Conservation (phyloP, 2,888 invertebrate genomes). For the Callyntrura sp. region DNA sequence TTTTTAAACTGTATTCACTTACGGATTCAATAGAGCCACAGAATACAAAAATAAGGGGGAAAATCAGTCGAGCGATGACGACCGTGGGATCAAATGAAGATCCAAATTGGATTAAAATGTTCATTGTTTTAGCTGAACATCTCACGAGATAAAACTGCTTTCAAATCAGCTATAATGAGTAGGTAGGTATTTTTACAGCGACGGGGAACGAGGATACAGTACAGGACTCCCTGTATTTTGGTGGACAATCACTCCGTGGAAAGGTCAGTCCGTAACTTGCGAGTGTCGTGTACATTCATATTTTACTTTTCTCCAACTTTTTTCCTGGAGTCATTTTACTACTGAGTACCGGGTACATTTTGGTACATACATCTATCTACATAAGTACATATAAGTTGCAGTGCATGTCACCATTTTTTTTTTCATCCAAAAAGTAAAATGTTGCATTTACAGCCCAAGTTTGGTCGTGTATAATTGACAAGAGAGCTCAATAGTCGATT, state of each 20-base stretch:
- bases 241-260: neutral
- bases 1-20: slow-evolving; percentile 3
- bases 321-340: neutral
- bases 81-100: neutral
- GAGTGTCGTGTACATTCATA: neutral
- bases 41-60: neutral
- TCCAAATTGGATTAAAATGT: neutral
- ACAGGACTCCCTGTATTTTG: neutral
- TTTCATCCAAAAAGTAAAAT: too few relatives aligned
- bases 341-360: too few relatives aligned
- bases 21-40: neutral
- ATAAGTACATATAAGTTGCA: too few relatives aligned
- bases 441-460: too few relatives aligned
- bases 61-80: neutral
- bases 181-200: too few relatives aligned
- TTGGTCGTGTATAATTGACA: too few relatives aligned
- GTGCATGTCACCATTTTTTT: too few relatives aligned
- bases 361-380: too few relatives aligned
- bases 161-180: too few relatives aligned
- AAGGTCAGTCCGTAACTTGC: slow-evolving; percentile 12
- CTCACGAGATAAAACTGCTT: neutral
- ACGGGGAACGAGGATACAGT: too few relatives aligned
- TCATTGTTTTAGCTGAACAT: slow-evolving; percentile 28
- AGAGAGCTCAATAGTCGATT: too few relatives aligned
- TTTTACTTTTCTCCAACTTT: neutral